Evolutionary conservation across 2,113 vertebrate species (phyloP), one percentile per base, ranked within the genome.

Genomic region (Pimephales promelas): DNA sequence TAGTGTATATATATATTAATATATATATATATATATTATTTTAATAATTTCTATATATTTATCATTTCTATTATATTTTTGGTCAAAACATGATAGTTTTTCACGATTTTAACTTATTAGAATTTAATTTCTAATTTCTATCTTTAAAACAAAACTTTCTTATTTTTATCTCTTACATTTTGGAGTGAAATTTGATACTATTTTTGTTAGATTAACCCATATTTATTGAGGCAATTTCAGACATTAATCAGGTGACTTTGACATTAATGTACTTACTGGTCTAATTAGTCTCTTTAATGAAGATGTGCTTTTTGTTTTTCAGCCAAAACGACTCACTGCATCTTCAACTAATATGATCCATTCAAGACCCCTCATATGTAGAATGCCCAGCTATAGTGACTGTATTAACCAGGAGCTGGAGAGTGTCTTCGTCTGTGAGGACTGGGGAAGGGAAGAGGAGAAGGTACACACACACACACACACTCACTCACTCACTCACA

Each of bases 381-480:
- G 96, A 90, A 95, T 97, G 86, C 94, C 96, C 71, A 98, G 96
- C 93, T 97, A 94, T 74, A 95, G 96, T 83, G 97, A 98, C 92
- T 96, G 96, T 89, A 97, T 99, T 93, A 99, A 96, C 90, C 97
- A 96, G 0, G 97, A 99, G 91, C 91, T 99, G 85, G 97, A 99
- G 89, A 98, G 95, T 89, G 97, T 98, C 54, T 99, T 99, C 89
- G 96, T 99, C 93, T 95, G 95, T 89, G 95, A 98, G 66, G 94
- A 90, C 84, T 95, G 93, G 93, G 95, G 96, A 86, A 96, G 96
- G 81, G 95, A 95, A 83, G 94, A 96, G 61, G 85, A 94, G 59
- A 96, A 94, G 94, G 95, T 96, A 75, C 59, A 56, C 18, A 72
- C n/a, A 49, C 52, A 61, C 31, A 54, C 45, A 7, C 3, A 2